Evolutionary conservation across 2,113 vertebrate species (phyloP), one percentile per base, ranked within the genome.

Genomic region (Scartelaos histophorus): DNA sequence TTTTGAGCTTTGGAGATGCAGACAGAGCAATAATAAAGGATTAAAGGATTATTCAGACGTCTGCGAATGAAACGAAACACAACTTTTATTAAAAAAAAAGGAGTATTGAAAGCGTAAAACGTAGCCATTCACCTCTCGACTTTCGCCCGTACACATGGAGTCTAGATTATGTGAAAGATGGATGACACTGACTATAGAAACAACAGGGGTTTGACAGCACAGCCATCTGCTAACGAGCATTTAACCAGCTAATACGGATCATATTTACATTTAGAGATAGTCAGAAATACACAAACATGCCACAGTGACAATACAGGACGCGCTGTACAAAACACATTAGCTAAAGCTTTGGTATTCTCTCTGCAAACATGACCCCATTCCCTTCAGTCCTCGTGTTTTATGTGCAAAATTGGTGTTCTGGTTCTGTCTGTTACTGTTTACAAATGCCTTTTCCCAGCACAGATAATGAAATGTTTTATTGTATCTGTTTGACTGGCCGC

Each of bases 401-500:
- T 47, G 16, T 22, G 34, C 69, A 60, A 65, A 67, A 56, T 67
- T 43, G 24, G 29, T 11, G 24, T 57, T 49, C 7, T 16, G 60
- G 15, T 19, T 21, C 71, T 34, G 38, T 65, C 24, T 29, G 2
- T 35, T 22, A 45, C 21, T 13, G 29, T 61, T 60, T 70, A 47
- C 61, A 58, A 15, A n/a, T 51, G 22, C 70, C 78, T 68, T 66
- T 61, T 77, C 45, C 60, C 22, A 25, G 38, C 58, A 64, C 43
- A 56, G 25, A 69, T 57, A 64, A 49, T 61, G 1, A 3, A 56
- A 25, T 29, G 38, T 70, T 61, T 13, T 53, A 64, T 46, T 72
- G n/a, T 38, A 21, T 62, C 46, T 73, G 54, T 73, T 74, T 83
- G 64, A 0, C 9, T 15, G 16, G 67, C 75, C 70, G 81, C 71